Evolutionary conservation across 2,888 invertebrate genomes (phyloP).

Genomic region (Pyralis farinalis): DNA sequence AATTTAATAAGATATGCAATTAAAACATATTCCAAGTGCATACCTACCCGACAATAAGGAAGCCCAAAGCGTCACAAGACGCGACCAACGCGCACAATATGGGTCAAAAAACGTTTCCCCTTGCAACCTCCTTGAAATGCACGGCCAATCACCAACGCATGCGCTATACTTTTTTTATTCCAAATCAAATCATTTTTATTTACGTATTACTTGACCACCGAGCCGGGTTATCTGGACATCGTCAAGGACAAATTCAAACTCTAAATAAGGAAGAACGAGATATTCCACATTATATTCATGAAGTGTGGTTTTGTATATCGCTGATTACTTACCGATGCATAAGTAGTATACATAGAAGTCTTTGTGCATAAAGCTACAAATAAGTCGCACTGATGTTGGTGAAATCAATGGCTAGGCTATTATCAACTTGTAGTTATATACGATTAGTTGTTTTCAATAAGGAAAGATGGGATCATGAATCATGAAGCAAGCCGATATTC

Average conservation of each 20-base stretch:
- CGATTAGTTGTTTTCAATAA: too few relatives aligned
- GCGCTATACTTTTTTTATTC: slow-evolving; percentile 60
- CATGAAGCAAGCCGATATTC: too few relatives aligned
- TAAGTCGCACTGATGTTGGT: too few relatives aligned
- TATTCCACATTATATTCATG: background rate
- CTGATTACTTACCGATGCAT: too few relatives aligned
- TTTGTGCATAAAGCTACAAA: too few relatives aligned
- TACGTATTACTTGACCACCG: slow-evolving; percentile 65
- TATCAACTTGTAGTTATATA: too few relatives aligned
- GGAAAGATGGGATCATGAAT: too few relatives aligned
- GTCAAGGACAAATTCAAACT: slow-evolving; percentile 59
- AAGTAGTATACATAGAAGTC: too few relatives aligned
- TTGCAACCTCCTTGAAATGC: slow-evolving; percentile 72
- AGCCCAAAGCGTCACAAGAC: slow-evolving; percentile 1
- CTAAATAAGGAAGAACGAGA: slow-evolving; percentile 30
- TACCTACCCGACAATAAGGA: slow-evolving; percentile 2
- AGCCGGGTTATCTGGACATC: slow-evolving; percentile 63
- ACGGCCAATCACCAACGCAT: slow-evolving; percentile 70
- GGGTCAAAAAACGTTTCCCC: slow-evolving; percentile 75
- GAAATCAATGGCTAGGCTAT: too few relatives aligned
- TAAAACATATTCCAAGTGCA: background rate
- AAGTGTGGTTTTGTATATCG: too few relatives aligned
- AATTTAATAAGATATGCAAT: background rate
- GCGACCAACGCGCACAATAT: slow-evolving; percentile 40
- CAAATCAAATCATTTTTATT: slow-evolving; percentile 78